Percentiles rank a stretch among this genome's conserved stretches.
These are phyloP conservation scores for Uromys caudimaculatus DNA, from an alignment of 2,797 vertebrate genomes.

Conservation along the genomic window DNA sequence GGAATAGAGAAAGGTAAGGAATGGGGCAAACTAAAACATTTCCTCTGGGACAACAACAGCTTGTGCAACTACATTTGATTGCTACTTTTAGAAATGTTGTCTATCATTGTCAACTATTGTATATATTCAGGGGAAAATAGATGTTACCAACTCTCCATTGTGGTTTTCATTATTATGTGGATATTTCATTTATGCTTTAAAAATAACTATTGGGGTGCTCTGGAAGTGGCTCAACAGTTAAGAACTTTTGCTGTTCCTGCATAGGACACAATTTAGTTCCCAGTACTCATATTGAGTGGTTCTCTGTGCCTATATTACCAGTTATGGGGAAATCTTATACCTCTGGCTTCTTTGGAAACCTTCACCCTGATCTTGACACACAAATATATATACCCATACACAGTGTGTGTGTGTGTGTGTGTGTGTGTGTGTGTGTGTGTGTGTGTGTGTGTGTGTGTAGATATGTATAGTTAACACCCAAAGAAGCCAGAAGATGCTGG, in stretches of 20 bases:
- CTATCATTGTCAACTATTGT: neutral
- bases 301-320: neutral
- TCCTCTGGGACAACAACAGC: neutral
- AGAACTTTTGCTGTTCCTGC: neutral
- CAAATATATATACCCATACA: neutral
- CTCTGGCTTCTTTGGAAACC: neutral
- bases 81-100: neutral
- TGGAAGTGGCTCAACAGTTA: neutral
- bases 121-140: neutral
- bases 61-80: accelerated
- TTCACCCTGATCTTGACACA: neutral
- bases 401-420: neutral
- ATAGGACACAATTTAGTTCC: neutral
- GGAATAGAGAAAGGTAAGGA: neutral
- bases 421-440: neutral
- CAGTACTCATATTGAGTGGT: neutral
- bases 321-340: neutral
- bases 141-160: neutral
- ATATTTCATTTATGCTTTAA: neutral
- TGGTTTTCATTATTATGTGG: neutral
- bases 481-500: neutral
- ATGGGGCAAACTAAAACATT: neutral
- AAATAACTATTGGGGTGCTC: neutral
- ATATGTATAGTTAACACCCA: neutral
- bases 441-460: neutral